Evolutionary conservation across 2,888 invertebrate species (phyloP).

Genomic region (Mythimna pallens): DNA sequence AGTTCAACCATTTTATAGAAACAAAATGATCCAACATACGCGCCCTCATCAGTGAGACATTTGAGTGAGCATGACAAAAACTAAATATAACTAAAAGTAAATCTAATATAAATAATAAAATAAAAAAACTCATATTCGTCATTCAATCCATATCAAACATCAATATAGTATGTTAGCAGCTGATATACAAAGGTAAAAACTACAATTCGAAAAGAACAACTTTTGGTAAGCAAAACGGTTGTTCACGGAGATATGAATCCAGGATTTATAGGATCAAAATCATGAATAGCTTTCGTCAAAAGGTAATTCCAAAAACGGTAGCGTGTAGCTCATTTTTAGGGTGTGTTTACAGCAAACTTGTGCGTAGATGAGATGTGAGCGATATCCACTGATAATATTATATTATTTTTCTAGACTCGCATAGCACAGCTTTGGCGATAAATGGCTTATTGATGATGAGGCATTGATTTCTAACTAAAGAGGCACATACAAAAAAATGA

Average conservation of each 20-base stretch:
- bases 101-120: not conserved
- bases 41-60: too few relatives aligned
- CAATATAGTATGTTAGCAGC: not conserved
- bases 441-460: too few relatives aligned
- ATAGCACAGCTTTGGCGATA: too few relatives aligned
- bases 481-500: not conserved
- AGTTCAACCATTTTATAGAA: too few relatives aligned
- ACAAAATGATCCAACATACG: too few relatives aligned
- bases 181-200: not conserved
- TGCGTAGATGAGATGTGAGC: not conserved
- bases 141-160: not conserved
- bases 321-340: conserved; percentile 1
- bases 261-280: conserved; percentile 12
- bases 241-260: conserved; percentile 9
- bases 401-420: not conserved
- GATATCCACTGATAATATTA: not conserved
- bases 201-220: not conserved
- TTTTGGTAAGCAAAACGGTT: not conserved
- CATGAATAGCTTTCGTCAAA: conserved; percentile 12
- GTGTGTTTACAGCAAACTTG: not conserved
- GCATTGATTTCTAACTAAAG: too few relatives aligned
- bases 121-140: too few relatives aligned
- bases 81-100: too few relatives aligned
- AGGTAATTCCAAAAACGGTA: conserved; percentile 35
- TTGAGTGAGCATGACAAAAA: too few relatives aligned